These are phyloP conservation scores for Parauchenoglanis ngamensis DNA, from an alignment of 2,797 vertebrate species.

Conservation along the genomic window DNA sequence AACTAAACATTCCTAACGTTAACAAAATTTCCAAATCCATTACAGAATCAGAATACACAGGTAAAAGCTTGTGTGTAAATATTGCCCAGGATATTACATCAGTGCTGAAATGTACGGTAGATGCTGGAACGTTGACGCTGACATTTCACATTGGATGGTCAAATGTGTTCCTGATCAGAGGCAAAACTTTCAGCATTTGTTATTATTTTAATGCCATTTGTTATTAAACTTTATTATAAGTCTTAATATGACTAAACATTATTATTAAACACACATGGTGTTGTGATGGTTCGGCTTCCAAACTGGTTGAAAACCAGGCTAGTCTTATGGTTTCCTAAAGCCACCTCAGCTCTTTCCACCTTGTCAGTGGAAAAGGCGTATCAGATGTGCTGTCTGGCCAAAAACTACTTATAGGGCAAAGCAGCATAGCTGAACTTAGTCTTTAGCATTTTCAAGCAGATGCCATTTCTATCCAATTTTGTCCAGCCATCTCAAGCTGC, in stretches of 20 bases:
- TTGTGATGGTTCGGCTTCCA: background rate
- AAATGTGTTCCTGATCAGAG: background rate
- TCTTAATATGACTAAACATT: too few relatives aligned
- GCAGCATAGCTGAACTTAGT: constrained; percentile 2
- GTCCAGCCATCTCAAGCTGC: background rate
- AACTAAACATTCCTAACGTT: background rate
- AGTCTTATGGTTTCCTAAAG: background rate
- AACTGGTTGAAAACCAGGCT: background rate
- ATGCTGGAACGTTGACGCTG: background rate
- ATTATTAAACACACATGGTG: background rate
- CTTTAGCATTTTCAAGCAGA: background rate
- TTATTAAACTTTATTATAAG: background rate
- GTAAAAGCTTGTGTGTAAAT: background rate
- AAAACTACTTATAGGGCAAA: background rate
- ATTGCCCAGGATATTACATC: background rate
- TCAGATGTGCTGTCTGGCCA: background rate
- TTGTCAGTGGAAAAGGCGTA: background rate
- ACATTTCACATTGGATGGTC: background rate
- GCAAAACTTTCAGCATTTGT: background rate
- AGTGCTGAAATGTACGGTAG: background rate
- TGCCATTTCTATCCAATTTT: background rate
- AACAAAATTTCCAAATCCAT: background rate
- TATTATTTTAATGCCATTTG: background rate
- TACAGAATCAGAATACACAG: background rate
- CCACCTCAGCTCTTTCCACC: background rate